Evolutionary conservation across 2,797 vertebrate species (phyloP), one percentile per base, ranked within the genome.

Genomic region (Kryptolebias ocellatus): DNA sequence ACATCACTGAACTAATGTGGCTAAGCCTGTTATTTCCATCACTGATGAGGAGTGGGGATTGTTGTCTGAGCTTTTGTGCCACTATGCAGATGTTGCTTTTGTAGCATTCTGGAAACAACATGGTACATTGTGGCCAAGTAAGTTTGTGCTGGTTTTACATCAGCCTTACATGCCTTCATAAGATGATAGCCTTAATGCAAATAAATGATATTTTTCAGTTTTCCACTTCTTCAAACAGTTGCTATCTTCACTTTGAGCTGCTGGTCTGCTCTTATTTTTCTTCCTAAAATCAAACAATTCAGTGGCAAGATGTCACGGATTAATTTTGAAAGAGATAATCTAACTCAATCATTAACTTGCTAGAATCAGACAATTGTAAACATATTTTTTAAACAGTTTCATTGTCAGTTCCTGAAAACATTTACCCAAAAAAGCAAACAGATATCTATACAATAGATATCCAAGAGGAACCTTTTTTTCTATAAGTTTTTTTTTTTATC

Each of bases 141-240:
- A 14, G 17, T 28, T 2, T 29, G 17, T 14, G 34, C 47, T 51
- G 50, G n/a, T 51, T 27, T 44, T 12, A 29, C 16, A 24, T 20
- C 15, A 17, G 42, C 18, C 29, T 31, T 37, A 27, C 24, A 47
- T 17, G 20, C 62, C 64, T 37, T 49, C 10, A 44, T n/a, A 11
- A 29, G 27, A 66, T 9, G 27, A 51, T 73, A n/a, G 56, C 57
- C 67, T 39, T 57, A 51, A 49, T 52, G 20, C 59, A 10, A 50
- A 44, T 39, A 6, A 53, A 17, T 15, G 11, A 63, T 20, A 39
- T 17, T 46, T 37, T 17, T 64, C n/a, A 39, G 29, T 34, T 17
- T 24, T 5, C 24, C 31, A 44, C 29, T 2, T 62, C 34, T 54
- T 29, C 5, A 29, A 20, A 53, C 44, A 9, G 31, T 44, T 45